Percentiles rank a stretch among this genome's conserved stretches.
Conservation (phyloP, 2,888 invertebrate species). For the Lithophane socia region DNA sequence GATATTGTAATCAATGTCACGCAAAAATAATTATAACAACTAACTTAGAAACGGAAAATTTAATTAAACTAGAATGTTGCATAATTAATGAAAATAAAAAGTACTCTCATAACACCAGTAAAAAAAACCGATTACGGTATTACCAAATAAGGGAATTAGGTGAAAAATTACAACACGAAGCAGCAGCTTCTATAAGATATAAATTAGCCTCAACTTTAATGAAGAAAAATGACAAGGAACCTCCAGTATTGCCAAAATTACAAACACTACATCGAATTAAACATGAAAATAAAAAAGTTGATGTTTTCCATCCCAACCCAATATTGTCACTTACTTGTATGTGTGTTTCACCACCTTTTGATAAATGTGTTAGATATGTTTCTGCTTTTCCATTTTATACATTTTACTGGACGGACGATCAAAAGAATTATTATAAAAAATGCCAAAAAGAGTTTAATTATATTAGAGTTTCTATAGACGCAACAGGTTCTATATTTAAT, state of each 20-base stretch:
- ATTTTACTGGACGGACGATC: constrained; percentile 41
- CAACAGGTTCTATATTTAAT: constrained; percentile 44
- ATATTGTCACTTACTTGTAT: constrained; percentile 40
- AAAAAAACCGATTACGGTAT: constrained; percentile 41
- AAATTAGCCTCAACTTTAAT: constrained; percentile 43
- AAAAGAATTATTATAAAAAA: constrained; percentile 34
- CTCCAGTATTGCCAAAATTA: constrained; percentile 44
- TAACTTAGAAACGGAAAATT: constrained; percentile 42
- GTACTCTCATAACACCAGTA: constrained; percentile 38
- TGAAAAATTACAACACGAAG: constrained; percentile 42
- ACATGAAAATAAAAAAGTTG: constrained; percentile 42
- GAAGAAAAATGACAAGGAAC: constrained; percentile 42
- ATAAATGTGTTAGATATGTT: constrained; percentile 42
- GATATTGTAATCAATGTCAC: constrained; percentile 37
- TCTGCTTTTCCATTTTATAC: constrained; percentile 44
- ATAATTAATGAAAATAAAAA: constrained; percentile 35
- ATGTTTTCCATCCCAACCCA: constrained; percentile 38
- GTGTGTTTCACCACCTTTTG: constrained; percentile 38
- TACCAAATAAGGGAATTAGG: constrained; percentile 42
- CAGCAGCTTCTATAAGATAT: constrained; percentile 43
- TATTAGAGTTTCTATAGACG: constrained; percentile 17
- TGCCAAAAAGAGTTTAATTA: constrained; percentile 6
- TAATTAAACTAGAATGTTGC: constrained; percentile 44
- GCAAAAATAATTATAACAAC: constrained; percentile 38
- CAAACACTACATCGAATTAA: constrained; percentile 40